A percentile compares a stretch with the other conserved stretches of the same genome.
These are phyloP conservation scores for Synergus gifuensis DNA, from an alignment of 2,888 invertebrate species.

Conservation along the genomic window DNA sequence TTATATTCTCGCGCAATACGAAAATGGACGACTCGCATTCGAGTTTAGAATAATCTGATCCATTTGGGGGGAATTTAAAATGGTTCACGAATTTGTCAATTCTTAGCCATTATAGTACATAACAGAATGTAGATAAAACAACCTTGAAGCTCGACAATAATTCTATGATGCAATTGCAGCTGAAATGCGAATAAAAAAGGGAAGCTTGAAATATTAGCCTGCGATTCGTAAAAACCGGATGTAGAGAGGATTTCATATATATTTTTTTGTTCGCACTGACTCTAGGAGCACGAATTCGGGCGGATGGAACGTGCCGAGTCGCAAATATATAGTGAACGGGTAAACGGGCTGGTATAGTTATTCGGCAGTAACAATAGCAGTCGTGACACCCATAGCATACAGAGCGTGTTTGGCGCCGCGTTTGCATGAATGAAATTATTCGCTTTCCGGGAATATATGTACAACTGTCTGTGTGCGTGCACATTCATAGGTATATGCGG, in stretches of 20 bases:
- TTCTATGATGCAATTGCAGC: not conserved
- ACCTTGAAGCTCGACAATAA: not conserved
- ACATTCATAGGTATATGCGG: constrained; percentile 14
- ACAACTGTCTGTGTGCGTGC: constrained; percentile 45
- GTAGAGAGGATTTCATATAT: constrained; percentile 53
- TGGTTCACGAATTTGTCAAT: not conserved
- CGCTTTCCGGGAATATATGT: constrained; percentile 74
- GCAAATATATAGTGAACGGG: constrained; percentile 62
- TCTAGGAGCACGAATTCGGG: constrained; percentile 58
- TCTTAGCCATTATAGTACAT: not conserved
- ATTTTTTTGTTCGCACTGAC: constrained; percentile 50
- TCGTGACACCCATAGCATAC: constrained; percentile 56
- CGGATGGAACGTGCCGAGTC: constrained; percentile 61
- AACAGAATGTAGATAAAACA: not conserved
- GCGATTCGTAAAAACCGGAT: constrained; percentile 55
- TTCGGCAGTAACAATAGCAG: constrained; percentile 68
- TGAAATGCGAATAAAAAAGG: not conserved
- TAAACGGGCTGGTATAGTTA: constrained; percentile 67
- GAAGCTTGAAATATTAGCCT: constrained; percentile 36
- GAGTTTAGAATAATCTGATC: not conserved
- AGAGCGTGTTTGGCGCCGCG: constrained; percentile 67
- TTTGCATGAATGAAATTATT: constrained; percentile 77
- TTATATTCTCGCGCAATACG: constrained; percentile 55
- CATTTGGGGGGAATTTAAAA: not conserved
- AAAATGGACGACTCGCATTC: not conserved